Evolutionary conservation across 2,797 vertebrate genomes (phyloP).

Genomic region (Euthynnus affinis): DNA sequence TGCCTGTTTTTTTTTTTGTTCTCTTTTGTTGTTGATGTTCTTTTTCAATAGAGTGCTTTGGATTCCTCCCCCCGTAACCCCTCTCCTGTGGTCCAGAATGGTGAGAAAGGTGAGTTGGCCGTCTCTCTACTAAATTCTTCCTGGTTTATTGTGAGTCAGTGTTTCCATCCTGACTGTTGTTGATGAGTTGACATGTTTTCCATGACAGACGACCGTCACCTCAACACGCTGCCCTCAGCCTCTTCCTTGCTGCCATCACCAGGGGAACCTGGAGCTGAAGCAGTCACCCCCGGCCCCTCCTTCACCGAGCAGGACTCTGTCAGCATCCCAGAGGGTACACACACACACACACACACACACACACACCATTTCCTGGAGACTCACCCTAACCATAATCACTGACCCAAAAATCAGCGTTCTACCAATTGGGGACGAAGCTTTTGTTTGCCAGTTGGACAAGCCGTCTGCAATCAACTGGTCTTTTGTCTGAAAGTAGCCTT

Average conservation of each 20-base stretch:
- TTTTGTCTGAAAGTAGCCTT: too few relatives aligned
- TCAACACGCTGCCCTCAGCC: slow-evolving; percentile 89
- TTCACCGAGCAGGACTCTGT: slow-evolving; percentile 90
- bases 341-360: not conserved
- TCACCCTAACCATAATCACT: too few relatives aligned
- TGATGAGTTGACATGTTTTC: not conserved
- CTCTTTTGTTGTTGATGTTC: too few relatives aligned
- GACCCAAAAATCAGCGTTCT: too few relatives aligned
- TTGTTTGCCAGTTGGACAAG: too few relatives aligned
- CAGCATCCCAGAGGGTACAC: slow-evolving; percentile 92
- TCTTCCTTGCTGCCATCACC: slow-evolving; percentile 91
- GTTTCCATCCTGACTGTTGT: not conserved
- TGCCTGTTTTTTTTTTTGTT: not conserved
- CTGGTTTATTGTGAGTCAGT: not conserved
- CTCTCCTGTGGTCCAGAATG: slow-evolving; percentile 94
- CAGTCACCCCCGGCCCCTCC: slow-evolving; percentile 76
- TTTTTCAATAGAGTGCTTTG: slow-evolving; percentile 85
- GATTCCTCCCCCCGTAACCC: slow-evolving; percentile 96
- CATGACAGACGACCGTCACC: slow-evolving; percentile 92
- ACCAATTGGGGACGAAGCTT: too few relatives aligned
- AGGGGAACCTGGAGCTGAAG: slow-evolving; percentile 88
- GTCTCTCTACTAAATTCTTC: not conserved
- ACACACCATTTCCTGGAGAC: too few relatives aligned
- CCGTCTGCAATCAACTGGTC: too few relatives aligned
- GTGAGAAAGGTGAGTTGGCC: slow-evolving; percentile 92